Base-by-base conservation (phyloP, 2,888 invertebrate genomes). In the Baccha elongata region DNA sequence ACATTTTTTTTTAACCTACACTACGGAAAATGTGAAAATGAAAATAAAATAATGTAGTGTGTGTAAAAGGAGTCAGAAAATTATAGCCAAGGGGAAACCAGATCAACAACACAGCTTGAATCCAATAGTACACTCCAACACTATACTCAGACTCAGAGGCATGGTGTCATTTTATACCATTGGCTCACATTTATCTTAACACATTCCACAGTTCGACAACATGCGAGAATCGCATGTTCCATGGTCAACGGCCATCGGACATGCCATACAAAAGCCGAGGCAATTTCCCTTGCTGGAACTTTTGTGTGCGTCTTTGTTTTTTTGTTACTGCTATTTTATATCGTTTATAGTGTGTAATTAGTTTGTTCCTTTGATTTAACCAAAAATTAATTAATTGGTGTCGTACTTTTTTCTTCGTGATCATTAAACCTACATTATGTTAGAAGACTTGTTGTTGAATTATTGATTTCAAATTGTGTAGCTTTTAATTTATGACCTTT, bases 161-260 rank as follows among this genome's bases (percentile, higher is more conserved):
- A 52, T 76, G 78, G 83, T 83, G 72, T 76, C 78, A 83, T 68
- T 78, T 68, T 62, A 55, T 72, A 67, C 15, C 71, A 48, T 13
- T 71, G 53, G 83, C 50, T 68, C 26, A 68, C 78, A 72, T 78
- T 78, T 76, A 78, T 68, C 68, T 68, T 62, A 68, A 72, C 72
- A 78, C 78, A 83, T 83, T 78, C 72, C 68, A 53, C 7, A 13
- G 72, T 68, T 83, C 76, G 83, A 73, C 60, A 72, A 62, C 76
- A 76, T 76, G 83, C 50, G 62, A 68, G 72, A 42, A 73, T 78
- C 58, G 78, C 83, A 76, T 76, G 83, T 78, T 78, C 72, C 83
- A 83, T 73, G 83, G 83, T 68, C 68, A 72, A 72, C 62, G 55
- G 60, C 72, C 72, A 72, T 62, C 40, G 71, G 71, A 81, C 75